phyloP scores from a whole-genome alignment of 2,113 vertebrate genomes.

The Uropsilus gracilis region DNA sequence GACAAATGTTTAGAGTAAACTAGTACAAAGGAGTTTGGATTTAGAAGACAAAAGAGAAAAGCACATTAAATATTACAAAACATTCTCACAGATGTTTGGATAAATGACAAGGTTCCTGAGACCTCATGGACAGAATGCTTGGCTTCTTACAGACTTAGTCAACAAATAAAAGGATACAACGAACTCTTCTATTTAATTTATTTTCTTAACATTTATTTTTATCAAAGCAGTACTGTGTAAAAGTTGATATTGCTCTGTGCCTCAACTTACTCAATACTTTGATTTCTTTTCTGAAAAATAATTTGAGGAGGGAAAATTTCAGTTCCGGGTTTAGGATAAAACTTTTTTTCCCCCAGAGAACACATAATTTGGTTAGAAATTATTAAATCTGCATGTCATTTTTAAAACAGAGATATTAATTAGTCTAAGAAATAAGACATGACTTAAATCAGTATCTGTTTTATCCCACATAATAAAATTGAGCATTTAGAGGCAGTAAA shows the following conservation, averaged over 20 bases:
- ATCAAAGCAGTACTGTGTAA: neutral
- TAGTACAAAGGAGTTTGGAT: neutral
- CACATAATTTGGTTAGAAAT: neutral
- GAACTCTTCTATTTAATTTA: neutral
- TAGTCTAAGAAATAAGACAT: neutral
- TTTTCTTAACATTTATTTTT: neutral
- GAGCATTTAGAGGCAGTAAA: neutral
- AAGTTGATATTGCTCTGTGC: neutral
- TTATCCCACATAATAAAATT: neutral
- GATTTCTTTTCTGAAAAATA: neutral
- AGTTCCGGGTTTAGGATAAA: neutral
- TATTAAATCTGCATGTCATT: neutral
- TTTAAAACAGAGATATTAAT: constrained; percentile 17
- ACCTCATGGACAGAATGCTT: neutral
- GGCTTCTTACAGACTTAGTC: neutral
- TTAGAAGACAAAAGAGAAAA: constrained; percentile 6
- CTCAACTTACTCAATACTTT: neutral
- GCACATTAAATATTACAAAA: neutral
- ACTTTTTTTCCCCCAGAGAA: neutral
- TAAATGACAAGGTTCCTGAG: neutral
- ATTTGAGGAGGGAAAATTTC: neutral
- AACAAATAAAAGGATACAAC: neutral
- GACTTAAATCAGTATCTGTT: constrained; percentile 2
- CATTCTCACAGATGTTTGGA: neutral
- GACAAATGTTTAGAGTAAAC: neutral